phyloP scores from a whole-genome alignment of 2,888 invertebrate species.

The Scaptomyza polygonia region DNA sequence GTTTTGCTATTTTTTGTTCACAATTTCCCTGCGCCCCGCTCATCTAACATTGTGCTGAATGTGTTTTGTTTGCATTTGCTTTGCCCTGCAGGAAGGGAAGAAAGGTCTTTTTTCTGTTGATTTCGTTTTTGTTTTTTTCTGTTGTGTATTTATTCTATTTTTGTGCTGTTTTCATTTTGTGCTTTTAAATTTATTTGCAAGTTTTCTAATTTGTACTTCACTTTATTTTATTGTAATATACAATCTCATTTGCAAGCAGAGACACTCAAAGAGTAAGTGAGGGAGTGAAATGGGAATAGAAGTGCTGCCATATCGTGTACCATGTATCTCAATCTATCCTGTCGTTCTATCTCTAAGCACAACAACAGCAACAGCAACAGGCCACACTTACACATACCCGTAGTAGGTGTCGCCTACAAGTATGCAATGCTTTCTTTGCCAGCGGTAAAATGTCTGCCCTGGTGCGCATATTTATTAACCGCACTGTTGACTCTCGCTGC shows the following conservation, averaged over 20 bases:
- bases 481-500: constrained; percentile 73
- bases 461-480: constrained; percentile 76
- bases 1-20: constrained; percentile 70
- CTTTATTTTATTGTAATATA: constrained; percentile 81
- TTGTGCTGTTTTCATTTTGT: constrained; percentile 58
- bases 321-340: constrained; percentile 61
- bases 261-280: constrained; percentile 4
- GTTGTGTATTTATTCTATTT: constrained; percentile 25
- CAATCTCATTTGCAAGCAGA: constrained; percentile 76
- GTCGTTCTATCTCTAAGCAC: constrained; percentile 38
- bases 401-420: constrained; percentile 42
- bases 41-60: constrained; percentile 51
- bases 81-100: constrained; percentile 30
- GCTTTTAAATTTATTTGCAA: constrained; percentile 80
- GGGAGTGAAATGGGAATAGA: background rate
- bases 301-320: constrained; percentile 42
- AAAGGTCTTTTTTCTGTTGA: constrained; percentile 12
- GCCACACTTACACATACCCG: background rate
- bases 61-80: constrained; percentile 76
- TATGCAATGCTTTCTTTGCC: constrained; percentile 65
- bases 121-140: no score
- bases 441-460: constrained; percentile 58
- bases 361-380: constrained; percentile 50
- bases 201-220: constrained; percentile 82
- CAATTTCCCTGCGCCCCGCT: constrained; percentile 14